Conservation (phyloP, 2,888 invertebrate genomes). For the Tethea ocularis region DNA sequence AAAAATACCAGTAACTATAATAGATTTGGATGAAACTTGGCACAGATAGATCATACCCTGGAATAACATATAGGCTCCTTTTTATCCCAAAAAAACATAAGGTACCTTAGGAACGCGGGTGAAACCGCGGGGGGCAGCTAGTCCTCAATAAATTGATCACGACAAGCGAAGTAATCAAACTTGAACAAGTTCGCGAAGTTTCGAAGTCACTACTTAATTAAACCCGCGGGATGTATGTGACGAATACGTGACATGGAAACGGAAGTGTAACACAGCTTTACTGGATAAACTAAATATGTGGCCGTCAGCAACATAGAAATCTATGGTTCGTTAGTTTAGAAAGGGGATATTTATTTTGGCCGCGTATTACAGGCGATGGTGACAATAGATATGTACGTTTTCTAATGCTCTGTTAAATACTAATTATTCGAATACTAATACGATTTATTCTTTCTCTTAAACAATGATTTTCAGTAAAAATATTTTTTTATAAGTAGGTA, state of each 20-base stretch:
- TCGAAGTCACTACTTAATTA: neutral
- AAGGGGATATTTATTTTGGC: neutral
- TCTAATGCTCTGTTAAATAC: too few species aligned
- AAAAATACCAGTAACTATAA: too few species aligned
- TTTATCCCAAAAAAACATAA: too few species aligned
- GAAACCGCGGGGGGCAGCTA: too few species aligned
- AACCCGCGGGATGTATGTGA: neutral
- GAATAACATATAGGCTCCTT: too few species aligned
- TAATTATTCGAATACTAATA: too few species aligned
- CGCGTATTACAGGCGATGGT: neutral
- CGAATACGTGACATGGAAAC: neutral
- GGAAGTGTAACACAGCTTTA: neutral
- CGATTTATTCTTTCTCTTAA: too few species aligned
- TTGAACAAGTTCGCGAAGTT: neutral
- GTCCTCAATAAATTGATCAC: neutral
- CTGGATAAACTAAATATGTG: neutral
- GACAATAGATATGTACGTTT: too few species aligned
- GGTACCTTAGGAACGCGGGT: too few species aligned
- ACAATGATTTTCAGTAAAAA: too few species aligned
- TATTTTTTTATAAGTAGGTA: too few species aligned
- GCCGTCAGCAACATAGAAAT: neutral
- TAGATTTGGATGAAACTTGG: too few species aligned
- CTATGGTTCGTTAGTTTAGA: neutral
- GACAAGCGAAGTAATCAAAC: conserved; percentile 4
- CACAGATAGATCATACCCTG: neutral